Evolutionary conservation across 2,888 invertebrate species (phyloP).

Genomic region (Acleris emargana): DNA sequence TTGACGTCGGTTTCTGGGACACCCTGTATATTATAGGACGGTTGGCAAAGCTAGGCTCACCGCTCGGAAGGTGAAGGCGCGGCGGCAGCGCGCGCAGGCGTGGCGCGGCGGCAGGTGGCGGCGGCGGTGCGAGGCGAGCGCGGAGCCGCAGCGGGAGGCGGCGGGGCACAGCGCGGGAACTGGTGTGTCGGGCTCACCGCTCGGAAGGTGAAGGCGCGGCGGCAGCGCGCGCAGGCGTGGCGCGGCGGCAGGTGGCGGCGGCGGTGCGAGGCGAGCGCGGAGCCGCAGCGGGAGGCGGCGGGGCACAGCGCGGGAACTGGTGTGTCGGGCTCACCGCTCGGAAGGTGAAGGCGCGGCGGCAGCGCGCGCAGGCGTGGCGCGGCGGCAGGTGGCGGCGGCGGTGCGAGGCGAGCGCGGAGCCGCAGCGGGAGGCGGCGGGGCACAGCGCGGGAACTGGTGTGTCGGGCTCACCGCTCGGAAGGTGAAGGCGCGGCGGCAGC

Average conservation of each 20-base stretch:
- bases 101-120: slow-evolving; percentile 49
- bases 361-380: slow-evolving; percentile 45
- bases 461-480: slow-evolving; percentile 45
- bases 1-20: too few species aligned
- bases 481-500: slow-evolving; percentile 47
- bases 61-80: too few species aligned
- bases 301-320: too few species aligned
- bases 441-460: slow-evolving; percentile 43
- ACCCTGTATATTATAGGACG: too few species aligned
- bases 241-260: slow-evolving; percentile 49
- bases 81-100: slow-evolving; percentile 48
- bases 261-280: slow-evolving; percentile 50
- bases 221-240: slow-evolving; percentile 48
- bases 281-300: too few species aligned
- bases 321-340: slow-evolving; percentile 46
- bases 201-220: too few species aligned
- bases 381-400: slow-evolving; percentile 49
- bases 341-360: slow-evolving; percentile 47
- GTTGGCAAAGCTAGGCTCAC: too few species aligned
- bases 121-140: slow-evolving; percentile 49
- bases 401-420: slow-evolving; percentile 51
- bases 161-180: too few species aligned
- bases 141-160: too few species aligned
- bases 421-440: slow-evolving; percentile 47
- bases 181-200: too few species aligned